Evolutionary conservation across 2,888 invertebrate genomes (phyloP), one percentile per base, ranked within the genome.

Genomic region (Tuta absoluta): DNA sequence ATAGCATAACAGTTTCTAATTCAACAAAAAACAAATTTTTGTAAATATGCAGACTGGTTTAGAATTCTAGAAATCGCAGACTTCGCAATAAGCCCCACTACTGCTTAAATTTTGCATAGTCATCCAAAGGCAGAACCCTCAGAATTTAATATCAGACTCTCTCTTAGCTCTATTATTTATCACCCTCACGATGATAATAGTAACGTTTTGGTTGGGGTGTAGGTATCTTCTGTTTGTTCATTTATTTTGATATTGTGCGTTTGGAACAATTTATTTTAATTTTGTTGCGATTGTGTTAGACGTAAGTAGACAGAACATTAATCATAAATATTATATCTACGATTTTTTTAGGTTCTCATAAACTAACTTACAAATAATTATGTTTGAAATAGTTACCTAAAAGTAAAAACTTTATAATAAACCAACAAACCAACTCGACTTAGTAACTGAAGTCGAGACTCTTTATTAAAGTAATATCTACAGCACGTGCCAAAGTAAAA

Each of bases 101-200:
- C 14, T 14, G 17, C 1, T 23, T 24, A 23, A 14, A 24, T 53
- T 23, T 12, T 14, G 23, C 1, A 23, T 12, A 21, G 19, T 21
- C 49, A 19, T 53, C 21, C 14, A 21, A 23, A 11, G 21, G n/a
- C 28, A 7, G 56, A 24, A 56, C 24, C 56, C n/a, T 10, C n/a
- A 24, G 17, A 24, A 21, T 17, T 8, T 33, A 23, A 17, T 17
- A 10, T 28, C 51, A 14, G 5, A 8, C 19, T 28, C 56, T 1
- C 23, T 12, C 24, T 53, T 53, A 23, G n/a, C 24, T 56, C 3
- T 11, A 56, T 24, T 33, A 51, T 56, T 33, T 56, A 56, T 17
- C 33, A 24, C 56, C 28, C 66, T 53, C 38, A 57, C 38, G 57
- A 65, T 66, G 63, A 56, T 56, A n/a, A 56, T 56, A 17, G 28